These are phyloP conservation scores for Sialis lutaria DNA, from an alignment of 2,888 invertebrate species.

Conservation along the genomic window DNA sequence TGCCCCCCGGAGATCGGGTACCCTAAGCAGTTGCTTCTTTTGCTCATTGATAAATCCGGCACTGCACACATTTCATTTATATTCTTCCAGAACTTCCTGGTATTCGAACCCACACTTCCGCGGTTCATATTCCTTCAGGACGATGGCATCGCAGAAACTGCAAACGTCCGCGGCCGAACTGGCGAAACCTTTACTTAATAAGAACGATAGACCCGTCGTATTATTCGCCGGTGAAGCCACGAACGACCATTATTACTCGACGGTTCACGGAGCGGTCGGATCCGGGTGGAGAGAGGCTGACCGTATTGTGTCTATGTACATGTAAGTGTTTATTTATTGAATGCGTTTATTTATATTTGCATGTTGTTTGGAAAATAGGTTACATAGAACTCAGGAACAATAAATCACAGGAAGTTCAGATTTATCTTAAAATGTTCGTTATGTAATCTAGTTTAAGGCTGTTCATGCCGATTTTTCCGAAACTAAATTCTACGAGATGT, in stretches of 20 bases:
- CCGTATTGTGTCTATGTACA: conserved; percentile 22
- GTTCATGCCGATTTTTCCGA: too few species aligned
- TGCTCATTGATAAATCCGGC: too few species aligned
- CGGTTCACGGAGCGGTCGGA: conserved; percentile 36
- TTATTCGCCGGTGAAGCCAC: conserved; percentile 48
- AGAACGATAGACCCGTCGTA: conserved; percentile 27
- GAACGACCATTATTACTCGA: conserved; percentile 26
- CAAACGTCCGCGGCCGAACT: conserved; percentile 34
- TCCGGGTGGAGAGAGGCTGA: conserved; percentile 34
- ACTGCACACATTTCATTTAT: too few species aligned
- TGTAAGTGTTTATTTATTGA: conserved; percentile 11
- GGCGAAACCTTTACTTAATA: conserved; percentile 34
- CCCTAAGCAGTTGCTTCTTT: too few species aligned
- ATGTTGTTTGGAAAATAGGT: too few species aligned
- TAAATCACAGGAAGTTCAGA: too few species aligned
- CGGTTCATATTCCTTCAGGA: conserved; percentile 53
- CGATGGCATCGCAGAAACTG: conserved; percentile 29
- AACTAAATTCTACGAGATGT: too few species aligned
- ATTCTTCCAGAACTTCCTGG: conserved; percentile 48
- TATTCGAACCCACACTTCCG: conserved; percentile 44
- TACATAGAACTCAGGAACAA: too few species aligned
- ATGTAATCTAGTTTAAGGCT: too few species aligned
- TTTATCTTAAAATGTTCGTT: too few species aligned
- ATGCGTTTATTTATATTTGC: background rate
- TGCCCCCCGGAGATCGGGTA: too few species aligned